Evolutionary conservation across 1,140 invertebrate species (phyloP), one percentile per base, ranked within the genome.

Genomic region (Venturia canescens): DNA sequence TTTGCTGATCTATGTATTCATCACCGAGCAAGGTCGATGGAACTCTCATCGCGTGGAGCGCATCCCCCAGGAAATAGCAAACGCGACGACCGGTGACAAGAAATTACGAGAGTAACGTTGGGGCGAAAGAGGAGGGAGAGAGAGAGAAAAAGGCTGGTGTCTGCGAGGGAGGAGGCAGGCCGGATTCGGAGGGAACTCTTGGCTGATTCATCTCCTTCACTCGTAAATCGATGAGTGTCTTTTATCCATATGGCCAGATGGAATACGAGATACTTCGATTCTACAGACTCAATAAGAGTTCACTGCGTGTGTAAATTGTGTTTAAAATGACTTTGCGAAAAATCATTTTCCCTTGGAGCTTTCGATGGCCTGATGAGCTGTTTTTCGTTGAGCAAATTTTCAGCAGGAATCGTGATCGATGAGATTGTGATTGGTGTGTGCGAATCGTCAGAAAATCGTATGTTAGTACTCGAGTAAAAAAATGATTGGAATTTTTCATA

Each of bases 41-140:
- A 53, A 26, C 60, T 63, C 27, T 2, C 13, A n/a, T n/a, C n/a
- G n/a, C 53, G 38, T 48, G 23, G 23, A 15, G 21, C 23, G 13
- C 23, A 53, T 76, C 72, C 72, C 72, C 21, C 72, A 76, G 50
- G 72, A 76, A 60, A 76, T 76, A 76, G 53, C 53, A 76, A 60
- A 76, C 72, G 53, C 53, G 50, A 60, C 72, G 63, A 76, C 53
- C 72, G 53, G 72, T 76, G 72, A 76, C 72, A 53, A 76, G 72
- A 76, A 76, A 76, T 74, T 74, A 74, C 48, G 71, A 74, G 44
- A 74, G 48, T 74, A 23, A n/a, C 70, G 34, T 23, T 13, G 26
- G 34, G n/a, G 70, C 4, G 53, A 57, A 23, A 23, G 16, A 63
- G 15, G 60, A 53, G 50, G n/a, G 29, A 48, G 34, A 44, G 27